A percentile compares a stretch with the other conserved stretches of the same genome.
These are phyloP conservation scores for Eristalis arbustorum DNA, from an alignment of 2,888 invertebrate genomes.

Conservation along the genomic window DNA sequence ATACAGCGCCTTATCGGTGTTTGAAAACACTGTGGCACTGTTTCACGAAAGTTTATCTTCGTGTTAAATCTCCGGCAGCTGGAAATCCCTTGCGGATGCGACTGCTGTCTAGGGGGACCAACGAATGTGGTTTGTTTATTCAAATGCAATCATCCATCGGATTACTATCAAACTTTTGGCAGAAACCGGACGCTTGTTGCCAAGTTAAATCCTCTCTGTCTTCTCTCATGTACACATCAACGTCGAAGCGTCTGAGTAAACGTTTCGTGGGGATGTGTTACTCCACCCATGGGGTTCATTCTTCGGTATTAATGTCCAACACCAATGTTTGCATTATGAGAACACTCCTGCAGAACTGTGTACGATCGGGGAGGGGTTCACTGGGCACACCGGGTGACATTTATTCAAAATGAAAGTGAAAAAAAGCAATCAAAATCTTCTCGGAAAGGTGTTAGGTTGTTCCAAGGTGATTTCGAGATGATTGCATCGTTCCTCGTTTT, in stretches of 20 bases:
- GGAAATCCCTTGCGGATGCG: background rate
- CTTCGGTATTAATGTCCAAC: background rate
- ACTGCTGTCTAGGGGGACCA: background rate
- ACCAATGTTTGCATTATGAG: background rate
- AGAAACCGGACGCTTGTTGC: too few relatives aligned
- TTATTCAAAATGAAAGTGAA: background rate
- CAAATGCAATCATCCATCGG: background rate
- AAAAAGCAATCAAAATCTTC: background rate
- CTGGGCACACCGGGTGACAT: background rate
- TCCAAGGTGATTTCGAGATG: background rate
- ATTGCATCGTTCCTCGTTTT: background rate
- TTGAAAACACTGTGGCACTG: background rate
- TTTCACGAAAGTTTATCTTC: background rate
- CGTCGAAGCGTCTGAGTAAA: too few relatives aligned
- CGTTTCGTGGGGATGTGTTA: background rate
- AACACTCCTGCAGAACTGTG: background rate
- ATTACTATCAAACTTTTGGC: background rate
- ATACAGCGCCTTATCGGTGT: background rate
- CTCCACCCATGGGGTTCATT: background rate
- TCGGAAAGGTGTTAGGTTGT: background rate
- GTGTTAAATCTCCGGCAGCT: background rate
- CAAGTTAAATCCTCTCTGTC: background rate
- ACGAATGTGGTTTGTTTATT: background rate
- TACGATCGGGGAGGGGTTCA: background rate
- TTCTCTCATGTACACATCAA: background rate